phyloP scores from a whole-genome alignment of 2,113 vertebrate genomes.

The Polypterus bichir region DNA sequence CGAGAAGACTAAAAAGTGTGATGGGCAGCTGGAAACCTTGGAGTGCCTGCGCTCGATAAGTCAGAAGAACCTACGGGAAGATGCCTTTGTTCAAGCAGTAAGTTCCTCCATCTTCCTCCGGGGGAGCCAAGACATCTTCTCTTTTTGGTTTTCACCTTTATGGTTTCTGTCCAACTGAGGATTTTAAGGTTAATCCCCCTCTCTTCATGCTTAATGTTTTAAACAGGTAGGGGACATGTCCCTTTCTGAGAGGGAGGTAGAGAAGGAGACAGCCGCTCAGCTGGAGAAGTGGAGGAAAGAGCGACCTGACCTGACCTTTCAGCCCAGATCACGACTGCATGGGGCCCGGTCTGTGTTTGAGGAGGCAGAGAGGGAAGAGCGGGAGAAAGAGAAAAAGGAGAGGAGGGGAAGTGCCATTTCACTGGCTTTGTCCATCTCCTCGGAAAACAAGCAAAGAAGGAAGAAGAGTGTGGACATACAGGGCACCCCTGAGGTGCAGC shows the following conservation, averaged over 20 bases:
- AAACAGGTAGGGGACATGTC: constrained; percentile 59
- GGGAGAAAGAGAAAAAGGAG: constrained; percentile 25
- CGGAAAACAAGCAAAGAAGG: too few species aligned
- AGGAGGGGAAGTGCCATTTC: constrained; percentile 18
- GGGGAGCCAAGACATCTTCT: too few species aligned
- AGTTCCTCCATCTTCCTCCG: background rate
- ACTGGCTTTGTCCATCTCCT: too few species aligned
- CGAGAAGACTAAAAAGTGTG: constrained; percentile 55
- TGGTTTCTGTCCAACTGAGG: too few species aligned
- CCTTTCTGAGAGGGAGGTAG: constrained; percentile 54
- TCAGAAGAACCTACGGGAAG: constrained; percentile 46
- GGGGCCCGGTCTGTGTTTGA: constrained; percentile 56
- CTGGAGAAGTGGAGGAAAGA: constrained; percentile 48
- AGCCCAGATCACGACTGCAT: constrained; percentile 50
- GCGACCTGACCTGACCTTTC: constrained; percentile 50
- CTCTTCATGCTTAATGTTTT: constrained; percentile 17
- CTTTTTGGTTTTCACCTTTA: too few species aligned
- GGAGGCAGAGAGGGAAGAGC: constrained; percentile 24
- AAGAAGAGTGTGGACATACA: too few species aligned
- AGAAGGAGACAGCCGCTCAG: constrained; percentile 51
- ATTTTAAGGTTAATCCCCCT: background rate
- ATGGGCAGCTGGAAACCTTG: constrained; percentile 72
- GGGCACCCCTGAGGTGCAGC: too few species aligned
- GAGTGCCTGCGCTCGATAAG: constrained; percentile 57
- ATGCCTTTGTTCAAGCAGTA: constrained; percentile 65